Conservation (phyloP, 2,113 vertebrate genomes). For the Tupaia tana region DNA sequence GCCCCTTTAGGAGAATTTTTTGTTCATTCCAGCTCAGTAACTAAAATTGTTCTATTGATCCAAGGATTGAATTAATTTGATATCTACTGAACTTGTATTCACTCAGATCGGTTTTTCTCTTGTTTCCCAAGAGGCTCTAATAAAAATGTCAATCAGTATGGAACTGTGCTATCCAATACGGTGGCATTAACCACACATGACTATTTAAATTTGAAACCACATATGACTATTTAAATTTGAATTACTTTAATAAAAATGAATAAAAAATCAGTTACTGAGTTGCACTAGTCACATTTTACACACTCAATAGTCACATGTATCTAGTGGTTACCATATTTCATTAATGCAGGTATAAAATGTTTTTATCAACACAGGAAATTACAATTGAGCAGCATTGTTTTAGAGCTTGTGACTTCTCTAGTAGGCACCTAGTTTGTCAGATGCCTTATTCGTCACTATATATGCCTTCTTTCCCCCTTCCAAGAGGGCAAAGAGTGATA, state of each 20-base stretch:
- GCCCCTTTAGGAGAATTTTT: not conserved
- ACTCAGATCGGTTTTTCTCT: not conserved
- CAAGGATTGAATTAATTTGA: not conserved
- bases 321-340: not conserved
- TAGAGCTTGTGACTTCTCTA: not conserved
- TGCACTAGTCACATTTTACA: not conserved
- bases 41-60: not conserved
- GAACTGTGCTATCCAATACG: not conserved
- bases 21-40: not conserved
- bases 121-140: not conserved
- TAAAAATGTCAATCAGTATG: not conserved
- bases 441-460: not conserved
- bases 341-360: not conserved
- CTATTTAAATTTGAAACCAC: not conserved
- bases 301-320: not conserved
- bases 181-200: not conserved
- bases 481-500: not conserved
- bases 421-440: not conserved
- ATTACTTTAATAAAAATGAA: conserved; percentile 34
- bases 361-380: not conserved
- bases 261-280: not conserved
- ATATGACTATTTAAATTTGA: conserved; percentile 1
- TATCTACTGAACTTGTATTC: not conserved
- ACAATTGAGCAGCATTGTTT: not conserved
- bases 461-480: not conserved